Conservation (phyloP, 2,113 vertebrate species). For the Salvelinus namaycush region DNA sequence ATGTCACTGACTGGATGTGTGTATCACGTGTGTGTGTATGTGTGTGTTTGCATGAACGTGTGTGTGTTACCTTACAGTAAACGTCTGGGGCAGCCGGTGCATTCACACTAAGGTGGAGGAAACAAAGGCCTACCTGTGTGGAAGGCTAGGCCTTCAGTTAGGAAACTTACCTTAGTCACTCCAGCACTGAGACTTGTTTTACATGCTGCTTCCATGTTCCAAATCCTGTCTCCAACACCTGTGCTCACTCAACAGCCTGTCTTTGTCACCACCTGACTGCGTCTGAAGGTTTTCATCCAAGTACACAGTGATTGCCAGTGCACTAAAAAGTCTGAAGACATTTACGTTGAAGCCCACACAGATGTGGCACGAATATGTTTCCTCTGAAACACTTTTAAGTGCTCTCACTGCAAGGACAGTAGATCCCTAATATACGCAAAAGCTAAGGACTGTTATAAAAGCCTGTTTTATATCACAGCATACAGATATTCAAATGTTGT, state of each 20-base stretch:
- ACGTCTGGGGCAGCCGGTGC: slow-evolving; percentile 24
- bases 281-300: background rate
- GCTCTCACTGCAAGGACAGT: no score
- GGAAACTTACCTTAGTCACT: slow-evolving; percentile 58
- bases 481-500: no score
- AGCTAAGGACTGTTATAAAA: no score
- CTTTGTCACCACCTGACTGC: slow-evolving; percentile 41
- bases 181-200: slow-evolving; percentile 48
- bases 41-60: slow-evolving; percentile 1
- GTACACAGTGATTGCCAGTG: background rate
- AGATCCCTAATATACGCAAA: no score
- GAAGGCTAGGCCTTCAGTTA: slow-evolving; percentile 7
- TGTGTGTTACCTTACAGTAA: slow-evolving; percentile 39
- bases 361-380: background rate
- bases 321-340: background rate
- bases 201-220: slow-evolving; percentile 38
- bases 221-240: slow-evolving; percentile 51
- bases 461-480: no score
- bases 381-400: no score
- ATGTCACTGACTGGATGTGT: slow-evolving; percentile 10
- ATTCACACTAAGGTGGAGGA: slow-evolving; percentile 12
- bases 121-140: slow-evolving; percentile 66
- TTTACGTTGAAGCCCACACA: background rate
- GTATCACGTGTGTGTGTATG: background rate
- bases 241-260: slow-evolving; percentile 55